A percentile compares a stretch with the other conserved stretches of the same genome.
These are phyloP conservation scores for Distichodus sexfasciatus DNA, from an alignment of 2,797 vertebrate species.

Conservation along the genomic window DNA sequence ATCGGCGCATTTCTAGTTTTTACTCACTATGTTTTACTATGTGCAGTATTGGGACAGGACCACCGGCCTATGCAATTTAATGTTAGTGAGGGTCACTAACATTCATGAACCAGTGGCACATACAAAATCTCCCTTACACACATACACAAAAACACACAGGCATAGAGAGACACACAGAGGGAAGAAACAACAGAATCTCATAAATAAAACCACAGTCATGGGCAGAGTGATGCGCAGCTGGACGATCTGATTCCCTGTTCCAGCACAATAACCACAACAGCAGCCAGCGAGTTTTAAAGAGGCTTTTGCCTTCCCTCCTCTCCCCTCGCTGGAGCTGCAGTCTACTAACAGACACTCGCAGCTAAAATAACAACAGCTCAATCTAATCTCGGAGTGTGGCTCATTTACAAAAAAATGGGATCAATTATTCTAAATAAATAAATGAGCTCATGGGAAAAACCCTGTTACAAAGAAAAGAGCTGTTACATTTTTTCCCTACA, in stretches of 20 bases:
- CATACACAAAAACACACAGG: slow-evolving; percentile 13
- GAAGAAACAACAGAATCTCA: neutral
- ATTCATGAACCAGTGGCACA: neutral
- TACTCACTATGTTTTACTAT: slow-evolving; percentile 6
- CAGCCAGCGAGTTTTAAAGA: slow-evolving; percentile 55
- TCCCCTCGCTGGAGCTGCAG: slow-evolving; percentile 36
- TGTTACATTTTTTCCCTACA: no score
- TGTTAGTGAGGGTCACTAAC: slow-evolving; percentile 36
- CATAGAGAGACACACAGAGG: neutral
- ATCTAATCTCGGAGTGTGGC: neutral
- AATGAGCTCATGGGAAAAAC: neutral
- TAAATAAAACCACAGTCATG: slow-evolving; percentile 24
- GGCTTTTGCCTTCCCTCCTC: slow-evolving; percentile 49
- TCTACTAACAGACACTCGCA: slow-evolving; percentile 32
- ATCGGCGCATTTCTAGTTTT: slow-evolving; percentile 13
- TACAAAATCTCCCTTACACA: neutral
- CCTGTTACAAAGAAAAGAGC: no score
- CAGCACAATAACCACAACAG: slow-evolving; percentile 38
- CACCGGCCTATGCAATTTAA: slow-evolving; percentile 51
- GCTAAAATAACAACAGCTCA: slow-evolving; percentile 1
- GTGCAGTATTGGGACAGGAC: neutral
- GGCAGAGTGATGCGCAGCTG: slow-evolving; percentile 9
- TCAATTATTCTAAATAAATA: neutral
- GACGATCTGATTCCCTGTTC: slow-evolving; percentile 30
- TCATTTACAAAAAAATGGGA: slow-evolving; percentile 10